A percentile compares a stretch with the other conserved stretches of the same genome.
Evolutionary conservation across 2,888 invertebrate species (phyloP).

Genomic region (Ochlodes sylvanus): DNA sequence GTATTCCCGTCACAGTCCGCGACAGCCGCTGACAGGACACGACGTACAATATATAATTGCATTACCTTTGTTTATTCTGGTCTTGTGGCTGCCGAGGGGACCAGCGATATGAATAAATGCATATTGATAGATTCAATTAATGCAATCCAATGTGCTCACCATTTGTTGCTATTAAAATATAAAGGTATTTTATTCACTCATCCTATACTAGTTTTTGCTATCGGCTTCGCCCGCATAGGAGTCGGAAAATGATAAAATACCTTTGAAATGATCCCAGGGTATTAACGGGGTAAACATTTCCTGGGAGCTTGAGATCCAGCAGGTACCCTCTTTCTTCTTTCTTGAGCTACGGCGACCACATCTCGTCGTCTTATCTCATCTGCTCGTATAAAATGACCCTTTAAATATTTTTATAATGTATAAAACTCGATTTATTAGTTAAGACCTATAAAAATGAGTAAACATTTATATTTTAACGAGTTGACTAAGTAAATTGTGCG

Average conservation of each 20-base stretch:
- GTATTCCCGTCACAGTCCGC: neutral
- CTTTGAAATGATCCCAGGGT: too few relatives aligned
- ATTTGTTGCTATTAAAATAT: neutral
- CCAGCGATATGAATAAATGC: neutral
- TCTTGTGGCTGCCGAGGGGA: constrained; percentile 7
- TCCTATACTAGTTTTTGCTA: too few relatives aligned
- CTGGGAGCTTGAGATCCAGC: too few relatives aligned
- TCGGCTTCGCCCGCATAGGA: too few relatives aligned
- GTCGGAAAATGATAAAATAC: too few relatives aligned
- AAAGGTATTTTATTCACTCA: too few relatives aligned
- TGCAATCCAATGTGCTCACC: neutral
- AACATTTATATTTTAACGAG: constrained; percentile 21
- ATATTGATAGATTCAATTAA: constrained; percentile 8
- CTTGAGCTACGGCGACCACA: too few relatives aligned
- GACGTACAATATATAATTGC: constrained; percentile 23
- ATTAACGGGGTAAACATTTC: too few relatives aligned
- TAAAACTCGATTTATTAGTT: neutral
- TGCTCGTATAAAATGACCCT: neutral
- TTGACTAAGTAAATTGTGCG: constrained; percentile 21
- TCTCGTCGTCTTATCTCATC: too few relatives aligned
- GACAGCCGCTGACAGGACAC: constrained; percentile 7
- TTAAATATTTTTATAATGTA: neutral
- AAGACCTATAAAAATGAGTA: constrained; percentile 6
- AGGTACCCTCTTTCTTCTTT: too few relatives aligned
- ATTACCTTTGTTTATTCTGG: constrained; percentile 20